These are phyloP conservation scores for Pitangus sulphuratus DNA, from an alignment of 2,797 vertebrate genomes.

Conservation along the genomic window DNA sequence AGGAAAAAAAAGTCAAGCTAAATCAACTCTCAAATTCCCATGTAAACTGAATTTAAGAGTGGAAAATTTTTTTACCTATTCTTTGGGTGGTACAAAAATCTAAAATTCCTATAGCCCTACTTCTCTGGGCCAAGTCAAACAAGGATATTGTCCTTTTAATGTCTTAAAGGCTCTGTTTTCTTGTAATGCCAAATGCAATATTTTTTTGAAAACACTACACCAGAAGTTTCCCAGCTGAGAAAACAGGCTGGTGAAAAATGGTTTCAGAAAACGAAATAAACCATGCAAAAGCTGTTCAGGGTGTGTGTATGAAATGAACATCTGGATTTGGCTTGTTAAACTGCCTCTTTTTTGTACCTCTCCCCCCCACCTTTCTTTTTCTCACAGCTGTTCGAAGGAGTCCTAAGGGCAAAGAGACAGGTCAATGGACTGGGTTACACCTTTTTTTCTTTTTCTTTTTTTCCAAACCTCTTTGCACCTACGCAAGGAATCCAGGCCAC, in stretches of 20 bases:
- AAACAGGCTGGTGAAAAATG: slow-evolving; percentile 87
- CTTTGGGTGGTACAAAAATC: slow-evolving; percentile 78
- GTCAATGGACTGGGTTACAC: slow-evolving; percentile 76
- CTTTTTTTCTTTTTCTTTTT: slow-evolving; percentile 22
- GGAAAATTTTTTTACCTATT: slow-evolving; percentile 80
- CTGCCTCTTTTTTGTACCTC: slow-evolving; percentile 63
- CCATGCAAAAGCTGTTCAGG: slow-evolving; percentile 84
- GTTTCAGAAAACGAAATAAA: slow-evolving; percentile 86
- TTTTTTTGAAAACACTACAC: slow-evolving; percentile 86
- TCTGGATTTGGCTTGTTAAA: slow-evolving; percentile 81
- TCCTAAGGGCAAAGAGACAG: slow-evolving; percentile 80
- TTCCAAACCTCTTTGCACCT: slow-evolving; percentile 68
- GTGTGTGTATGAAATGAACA: slow-evolving; percentile 83
- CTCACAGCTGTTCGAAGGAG: slow-evolving; percentile 81
- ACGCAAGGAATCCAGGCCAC: slow-evolving; percentile 64
- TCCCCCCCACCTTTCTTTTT: slow-evolving; percentile 48
- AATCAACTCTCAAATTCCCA: slow-evolving; percentile 71
- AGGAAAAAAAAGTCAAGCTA: not conserved
- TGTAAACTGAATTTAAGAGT: slow-evolving; percentile 69
- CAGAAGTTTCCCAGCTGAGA: slow-evolving; percentile 88
- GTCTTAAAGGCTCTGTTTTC: slow-evolving; percentile 82
- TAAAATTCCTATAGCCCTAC: slow-evolving; percentile 76
- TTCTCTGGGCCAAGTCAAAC: slow-evolving; percentile 81
- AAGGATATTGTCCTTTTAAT: slow-evolving; percentile 84
- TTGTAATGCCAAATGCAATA: slow-evolving; percentile 87